phyloP scores from a whole-genome alignment of 2,797 vertebrate genomes.

The Mus caroli region DNA sequence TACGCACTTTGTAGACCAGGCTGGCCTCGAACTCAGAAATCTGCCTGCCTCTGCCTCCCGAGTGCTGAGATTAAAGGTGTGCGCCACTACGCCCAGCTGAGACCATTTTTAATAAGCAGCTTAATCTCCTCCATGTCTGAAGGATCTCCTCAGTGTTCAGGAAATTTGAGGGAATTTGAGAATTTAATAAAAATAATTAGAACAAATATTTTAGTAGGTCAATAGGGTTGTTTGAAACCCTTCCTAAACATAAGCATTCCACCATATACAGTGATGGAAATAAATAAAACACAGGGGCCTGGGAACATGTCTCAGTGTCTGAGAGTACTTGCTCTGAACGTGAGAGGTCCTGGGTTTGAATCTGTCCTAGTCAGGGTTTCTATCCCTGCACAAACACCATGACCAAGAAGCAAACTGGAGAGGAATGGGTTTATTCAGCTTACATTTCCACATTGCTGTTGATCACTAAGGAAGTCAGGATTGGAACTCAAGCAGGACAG shows the following conservation, averaged over 20 bases:
- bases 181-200: constrained; percentile 39
- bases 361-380: too few relatives aligned
- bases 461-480: too few relatives aligned
- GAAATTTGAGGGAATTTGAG: constrained; percentile 20
- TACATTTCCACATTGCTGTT: too few relatives aligned
- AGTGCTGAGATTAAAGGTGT: too few relatives aligned
- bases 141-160: not conserved
- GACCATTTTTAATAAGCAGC: not conserved
- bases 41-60: too few relatives aligned
- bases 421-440: too few relatives aligned
- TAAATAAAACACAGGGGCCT: not conserved
- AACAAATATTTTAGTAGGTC: not conserved
- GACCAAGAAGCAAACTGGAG: too few relatives aligned
- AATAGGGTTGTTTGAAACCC: not conserved
- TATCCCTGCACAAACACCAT: too few relatives aligned
- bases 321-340: not conserved
- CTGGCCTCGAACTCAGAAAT: too few relatives aligned
- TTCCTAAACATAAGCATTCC: constrained; percentile 33
- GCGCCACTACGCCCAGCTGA: too few relatives aligned
- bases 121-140: not conserved
- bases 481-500: too few relatives aligned
- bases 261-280: not conserved
- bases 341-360: not conserved
- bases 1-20: too few relatives aligned
- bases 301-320: not conserved